These are phyloP conservation scores for Agrotis puta DNA, from an alignment of 2,888 invertebrate species.

Conservation along the genomic window DNA sequence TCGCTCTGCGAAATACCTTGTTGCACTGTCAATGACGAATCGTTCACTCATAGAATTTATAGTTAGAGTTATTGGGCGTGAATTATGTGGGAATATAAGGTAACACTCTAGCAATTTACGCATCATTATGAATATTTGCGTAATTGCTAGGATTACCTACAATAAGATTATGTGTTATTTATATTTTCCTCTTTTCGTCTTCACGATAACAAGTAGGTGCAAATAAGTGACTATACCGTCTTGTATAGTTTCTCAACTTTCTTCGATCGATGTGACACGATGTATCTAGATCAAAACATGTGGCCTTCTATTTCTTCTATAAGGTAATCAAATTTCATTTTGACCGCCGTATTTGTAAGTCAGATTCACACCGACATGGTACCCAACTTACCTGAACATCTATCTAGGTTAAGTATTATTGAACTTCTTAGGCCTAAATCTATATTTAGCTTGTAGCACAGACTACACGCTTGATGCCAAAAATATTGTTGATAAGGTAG, in stretches of 20 bases:
- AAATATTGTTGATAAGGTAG: too few relatives aligned
- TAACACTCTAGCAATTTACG: background rate
- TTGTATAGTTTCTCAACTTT: background rate
- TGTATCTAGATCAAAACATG: too few relatives aligned
- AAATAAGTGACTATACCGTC: background rate
- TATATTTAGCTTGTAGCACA: background rate
- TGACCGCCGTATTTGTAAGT: too few relatives aligned
- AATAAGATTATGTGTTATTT: background rate
- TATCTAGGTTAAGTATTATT: background rate
- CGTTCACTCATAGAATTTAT: constrained; percentile 26
- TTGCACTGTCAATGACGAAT: constrained; percentile 41
- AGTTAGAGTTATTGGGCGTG: constrained; percentile 1
- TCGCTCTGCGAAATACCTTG: background rate
- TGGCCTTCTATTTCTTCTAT: too few relatives aligned
- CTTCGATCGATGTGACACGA: background rate
- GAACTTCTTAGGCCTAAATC: background rate
- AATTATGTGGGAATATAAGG: constrained; percentile 15
- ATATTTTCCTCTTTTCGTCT: background rate
- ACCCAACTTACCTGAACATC: background rate
- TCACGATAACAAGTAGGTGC: background rate
- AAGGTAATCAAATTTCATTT: too few relatives aligned
- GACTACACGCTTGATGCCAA: too few relatives aligned
- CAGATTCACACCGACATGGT: too few relatives aligned
- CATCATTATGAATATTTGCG: constrained; percentile 11
- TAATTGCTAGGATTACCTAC: constrained; percentile 7